These are phyloP conservation scores for Acronicta psi DNA, from an alignment of 2,888 invertebrate species.

Conservation along the genomic window DNA sequence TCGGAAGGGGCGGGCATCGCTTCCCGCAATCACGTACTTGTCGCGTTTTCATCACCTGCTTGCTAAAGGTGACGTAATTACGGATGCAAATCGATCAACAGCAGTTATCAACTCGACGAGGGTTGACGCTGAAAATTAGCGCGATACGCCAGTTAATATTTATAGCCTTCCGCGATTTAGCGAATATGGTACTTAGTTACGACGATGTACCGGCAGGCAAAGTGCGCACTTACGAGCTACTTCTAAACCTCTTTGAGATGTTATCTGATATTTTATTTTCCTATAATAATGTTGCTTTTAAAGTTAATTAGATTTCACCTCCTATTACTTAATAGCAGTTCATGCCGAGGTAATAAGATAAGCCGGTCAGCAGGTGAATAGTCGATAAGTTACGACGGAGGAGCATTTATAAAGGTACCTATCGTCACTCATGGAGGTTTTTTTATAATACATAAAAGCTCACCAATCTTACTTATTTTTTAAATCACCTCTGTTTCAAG, in stretches of 20 bases:
- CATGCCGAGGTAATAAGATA: too few relatives aligned
- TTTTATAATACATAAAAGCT: too few relatives aligned
- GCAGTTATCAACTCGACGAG: slow-evolving; percentile 84
- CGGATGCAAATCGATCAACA: slow-evolving; percentile 88
- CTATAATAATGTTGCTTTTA: slow-evolving; percentile 14
- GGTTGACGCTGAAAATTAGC: slow-evolving; percentile 86
- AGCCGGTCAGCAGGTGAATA: too few relatives aligned
- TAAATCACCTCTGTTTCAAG: too few relatives aligned
- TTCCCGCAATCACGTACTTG: slow-evolving; percentile 85
- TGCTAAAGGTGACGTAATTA: slow-evolving; percentile 88
- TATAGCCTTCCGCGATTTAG: slow-evolving; percentile 83
- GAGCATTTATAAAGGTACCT: too few relatives aligned
- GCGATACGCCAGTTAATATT: slow-evolving; percentile 83
- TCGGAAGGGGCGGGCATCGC: slow-evolving; percentile 80
- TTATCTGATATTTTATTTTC: slow-evolving; percentile 32
- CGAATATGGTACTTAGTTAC: slow-evolving; percentile 81
- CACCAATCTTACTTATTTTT: too few relatives aligned
- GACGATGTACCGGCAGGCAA: slow-evolving; percentile 44
- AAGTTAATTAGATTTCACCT: not conserved
- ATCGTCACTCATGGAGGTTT: too few relatives aligned
- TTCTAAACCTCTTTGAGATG: slow-evolving; percentile 36
- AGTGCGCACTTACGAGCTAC: slow-evolving; percentile 34
- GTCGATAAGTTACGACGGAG: too few relatives aligned
- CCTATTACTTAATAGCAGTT: too few relatives aligned
- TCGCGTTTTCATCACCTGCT: slow-evolving; percentile 88